Conservation (phyloP, 2,113 vertebrate species). For the Acrocephalus kingi region DNA sequence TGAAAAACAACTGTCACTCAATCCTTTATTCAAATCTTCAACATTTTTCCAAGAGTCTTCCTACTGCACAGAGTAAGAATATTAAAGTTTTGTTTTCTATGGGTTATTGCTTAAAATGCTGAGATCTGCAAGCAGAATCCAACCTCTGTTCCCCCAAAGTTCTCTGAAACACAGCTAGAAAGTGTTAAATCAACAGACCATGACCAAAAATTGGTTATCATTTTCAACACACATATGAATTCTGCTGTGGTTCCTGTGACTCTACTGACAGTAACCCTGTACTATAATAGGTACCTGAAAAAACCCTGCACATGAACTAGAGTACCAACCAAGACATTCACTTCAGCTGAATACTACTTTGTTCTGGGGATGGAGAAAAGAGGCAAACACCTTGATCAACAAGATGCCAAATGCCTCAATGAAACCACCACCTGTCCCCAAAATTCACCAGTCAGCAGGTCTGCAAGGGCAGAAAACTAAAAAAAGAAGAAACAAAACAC, state of each 20-base stretch:
- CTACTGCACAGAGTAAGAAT: neutral
- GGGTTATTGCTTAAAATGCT: neutral
- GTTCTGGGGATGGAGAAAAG: neutral
- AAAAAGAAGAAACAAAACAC: neutral
- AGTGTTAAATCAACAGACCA: neutral
- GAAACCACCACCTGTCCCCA: constrained; percentile 19
- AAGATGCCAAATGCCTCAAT: neutral
- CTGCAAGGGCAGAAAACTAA: neutral
- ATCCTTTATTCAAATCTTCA: neutral
- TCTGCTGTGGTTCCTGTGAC: neutral
- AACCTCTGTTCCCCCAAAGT: neutral
- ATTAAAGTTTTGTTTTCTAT: neutral
- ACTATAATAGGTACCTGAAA: neutral
- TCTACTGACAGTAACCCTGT: neutral
- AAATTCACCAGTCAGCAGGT: constrained; percentile 20
- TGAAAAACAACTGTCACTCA: neutral
- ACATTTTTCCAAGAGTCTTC: neutral
- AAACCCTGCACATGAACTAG: neutral
- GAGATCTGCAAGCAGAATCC: neutral
- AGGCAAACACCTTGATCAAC: neutral
- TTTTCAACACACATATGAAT: neutral
- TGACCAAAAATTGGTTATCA: neutral
- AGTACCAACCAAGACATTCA: neutral
- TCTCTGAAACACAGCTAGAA: neutral
- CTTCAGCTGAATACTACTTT: neutral